A percentile compares a stretch with the other conserved stretches of the same genome.
Evolutionary conservation across 2,888 invertebrate genomes (phyloP).

Genomic region (Uropetala carovei): DNA sequence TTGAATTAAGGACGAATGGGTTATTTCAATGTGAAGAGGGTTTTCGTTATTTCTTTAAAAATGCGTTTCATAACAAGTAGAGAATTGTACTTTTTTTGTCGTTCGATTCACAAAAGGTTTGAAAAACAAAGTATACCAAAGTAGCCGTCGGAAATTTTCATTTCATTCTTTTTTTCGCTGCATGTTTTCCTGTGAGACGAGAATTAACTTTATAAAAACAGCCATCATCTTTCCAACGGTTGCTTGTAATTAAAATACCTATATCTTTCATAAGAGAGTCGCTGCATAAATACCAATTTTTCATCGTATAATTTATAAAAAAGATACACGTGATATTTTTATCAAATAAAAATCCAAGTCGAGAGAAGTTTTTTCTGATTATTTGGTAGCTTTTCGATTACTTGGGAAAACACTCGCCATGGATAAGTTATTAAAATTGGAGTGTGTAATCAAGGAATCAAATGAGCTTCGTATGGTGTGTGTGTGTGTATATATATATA

Average conservation of each 20-base stretch:
- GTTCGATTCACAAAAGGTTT: too few species aligned
- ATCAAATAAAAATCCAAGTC: background rate
- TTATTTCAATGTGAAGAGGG: too few species aligned
- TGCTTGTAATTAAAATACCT: background rate
- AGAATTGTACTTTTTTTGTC: too few species aligned
- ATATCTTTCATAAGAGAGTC: background rate
- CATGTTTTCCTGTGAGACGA: conserved; percentile 4
- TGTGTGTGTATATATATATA: too few species aligned
- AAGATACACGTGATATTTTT: background rate
- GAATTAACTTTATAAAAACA: conserved; percentile 23
- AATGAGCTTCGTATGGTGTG: too few species aligned
- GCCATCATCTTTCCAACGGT: background rate
- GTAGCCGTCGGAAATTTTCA: background rate
- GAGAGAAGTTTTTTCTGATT: background rate
- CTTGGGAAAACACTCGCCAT: background rate
- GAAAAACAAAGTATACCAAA: too few species aligned
- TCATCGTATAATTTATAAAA: background rate
- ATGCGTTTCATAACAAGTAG: too few species aligned
- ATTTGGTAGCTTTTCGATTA: background rate
- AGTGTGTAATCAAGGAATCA: too few species aligned
- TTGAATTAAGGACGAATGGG: too few species aligned
- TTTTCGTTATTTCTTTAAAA: too few species aligned
- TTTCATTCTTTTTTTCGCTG: background rate
- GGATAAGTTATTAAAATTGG: too few species aligned
- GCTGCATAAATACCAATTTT: background rate